Evolutionary conservation across 2,888 invertebrate species (phyloP).

Genomic region (Caenorhabditis parvicauda): DNA sequence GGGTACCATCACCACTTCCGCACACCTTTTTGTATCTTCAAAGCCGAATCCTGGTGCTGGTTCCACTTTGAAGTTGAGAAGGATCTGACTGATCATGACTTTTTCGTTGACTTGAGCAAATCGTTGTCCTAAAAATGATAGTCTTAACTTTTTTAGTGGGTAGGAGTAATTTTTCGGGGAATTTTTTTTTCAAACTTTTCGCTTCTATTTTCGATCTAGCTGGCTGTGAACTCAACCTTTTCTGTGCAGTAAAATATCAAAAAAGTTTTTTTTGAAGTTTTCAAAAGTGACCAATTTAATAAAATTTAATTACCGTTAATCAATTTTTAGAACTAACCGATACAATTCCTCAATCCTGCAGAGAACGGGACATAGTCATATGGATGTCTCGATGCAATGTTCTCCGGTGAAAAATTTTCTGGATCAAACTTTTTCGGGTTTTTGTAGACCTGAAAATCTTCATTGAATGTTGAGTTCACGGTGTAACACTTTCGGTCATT

Average conservation of each 20-base stretch:
- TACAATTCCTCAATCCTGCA: slow-evolving; percentile 53
- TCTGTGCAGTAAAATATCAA: too few relatives aligned
- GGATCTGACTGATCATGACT: slow-evolving; percentile 12
- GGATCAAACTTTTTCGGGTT: slow-evolving; percentile 65
- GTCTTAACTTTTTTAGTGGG: too few relatives aligned
- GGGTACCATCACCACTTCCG: slow-evolving; percentile 11
- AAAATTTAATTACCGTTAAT: slow-evolving; percentile 6
- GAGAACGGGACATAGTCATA: slow-evolving; percentile 55
- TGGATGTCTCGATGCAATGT: slow-evolving; percentile 41
- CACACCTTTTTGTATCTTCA: neutral
- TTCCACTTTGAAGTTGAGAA: slow-evolving; percentile 8
- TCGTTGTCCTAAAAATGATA: too few relatives aligned
- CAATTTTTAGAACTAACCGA: too few relatives aligned
- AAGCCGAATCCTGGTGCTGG: neutral
- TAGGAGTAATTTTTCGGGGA: too few relatives aligned
- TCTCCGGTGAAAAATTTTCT: slow-evolving; percentile 64
- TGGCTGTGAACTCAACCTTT: too few relatives aligned
- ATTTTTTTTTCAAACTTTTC: too few relatives aligned
- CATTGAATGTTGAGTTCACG: neutral
- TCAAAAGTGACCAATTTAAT: neutral
- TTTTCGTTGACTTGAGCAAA: slow-evolving; percentile 66
- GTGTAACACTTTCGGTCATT: neutral
- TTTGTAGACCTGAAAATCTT: slow-evolving; percentile 20
- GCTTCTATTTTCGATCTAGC: too few relatives aligned
- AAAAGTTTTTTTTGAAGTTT: too few relatives aligned